Base-by-base conservation (phyloP, 1,140 invertebrate species). In the Drosophila yakuba region DNA sequence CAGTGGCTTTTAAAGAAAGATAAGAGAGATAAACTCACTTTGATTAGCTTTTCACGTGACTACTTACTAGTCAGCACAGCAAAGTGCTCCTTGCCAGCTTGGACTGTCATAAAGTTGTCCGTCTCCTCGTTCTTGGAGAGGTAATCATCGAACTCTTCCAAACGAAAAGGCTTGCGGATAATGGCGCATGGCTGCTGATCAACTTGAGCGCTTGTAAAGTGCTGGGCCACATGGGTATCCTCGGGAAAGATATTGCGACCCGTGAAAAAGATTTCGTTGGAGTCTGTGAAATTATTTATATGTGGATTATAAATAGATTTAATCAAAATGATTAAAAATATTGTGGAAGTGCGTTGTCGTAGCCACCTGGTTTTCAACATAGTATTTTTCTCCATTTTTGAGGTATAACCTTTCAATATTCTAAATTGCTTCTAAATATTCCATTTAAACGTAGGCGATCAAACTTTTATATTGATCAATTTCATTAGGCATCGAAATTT, bases 191-290 rank as follows among this genome's bases (percentile, higher is more conserved):
- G 20, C 51, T 91, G 74, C 36, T 78, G 71, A 15, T 82, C 88
- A 47, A 91, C 88, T 32, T 72, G 48, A 2, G 83, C 77, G 12
- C 50, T 68, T 6, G 76, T 90, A 14, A 92, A 92, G 45, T 92
- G 89, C 47, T 83, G 81, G 1, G 88, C 74, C 60, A 91, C 91
- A 45, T 84, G 80, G 10, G 80, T 79, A 15, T 83, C 88, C 25
- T 56, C 15, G 23, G 86, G 80, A 45, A 92, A 92, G 36, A 92
- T 88, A 48, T 91, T 92, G 35, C 85, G 89, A 8, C 92, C 92
- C 54, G 80, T 91, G 39, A 91, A 92, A 64, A 92, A 92, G 15
- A 92, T 60, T 62, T 92, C 91, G 61, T 91, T 92, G 48, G 92
- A 92, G 55, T 91, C 92, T 92, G 43, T 12, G 17, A 4, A 4